phyloP scores from a whole-genome alignment of 2,888 invertebrate genomes.

The Rhamphomyia laevipes region DNA sequence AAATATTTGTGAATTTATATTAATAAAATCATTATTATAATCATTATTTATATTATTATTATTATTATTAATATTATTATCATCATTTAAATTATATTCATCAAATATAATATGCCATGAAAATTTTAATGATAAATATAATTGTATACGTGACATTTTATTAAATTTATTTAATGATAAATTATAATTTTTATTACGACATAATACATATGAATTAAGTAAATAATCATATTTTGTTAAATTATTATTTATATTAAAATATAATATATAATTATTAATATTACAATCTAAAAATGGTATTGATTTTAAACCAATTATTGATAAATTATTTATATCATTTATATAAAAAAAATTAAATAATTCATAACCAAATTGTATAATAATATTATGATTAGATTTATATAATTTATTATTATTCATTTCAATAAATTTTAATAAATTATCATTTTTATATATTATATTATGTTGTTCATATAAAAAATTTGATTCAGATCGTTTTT shows the following conservation, averaged over 20 bases:
- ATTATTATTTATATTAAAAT: neutral
- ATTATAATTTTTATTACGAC: constrained; percentile 1
- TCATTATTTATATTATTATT: constrained; percentile 8
- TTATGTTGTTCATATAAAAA: constrained; percentile 25
- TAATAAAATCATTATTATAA: no score
- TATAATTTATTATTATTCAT: no score
- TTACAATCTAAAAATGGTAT: constrained; percentile 1
- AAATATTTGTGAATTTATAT: constrained; percentile 19
- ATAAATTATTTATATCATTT: neutral
- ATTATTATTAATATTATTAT: constrained; percentile 14
- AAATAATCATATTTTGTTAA: neutral
- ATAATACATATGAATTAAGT: neutral
- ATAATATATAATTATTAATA: neutral
- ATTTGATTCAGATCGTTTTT: constrained; percentile 27
- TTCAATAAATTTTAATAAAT: neutral
- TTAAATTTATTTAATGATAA: constrained; percentile 5
- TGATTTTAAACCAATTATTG: neutral
- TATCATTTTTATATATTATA: neutral
- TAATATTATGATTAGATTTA: neutral
- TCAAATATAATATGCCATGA: constrained; percentile 12
- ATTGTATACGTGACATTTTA: constrained; percentile 23
- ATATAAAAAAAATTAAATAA: neutral
- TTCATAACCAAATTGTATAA: neutral
- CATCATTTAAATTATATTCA: constrained; percentile 6
- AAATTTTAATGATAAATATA: constrained; percentile 14